Base-by-base conservation (phyloP, 1,140 invertebrate genomes). In the Drosophila insularis region DNA sequence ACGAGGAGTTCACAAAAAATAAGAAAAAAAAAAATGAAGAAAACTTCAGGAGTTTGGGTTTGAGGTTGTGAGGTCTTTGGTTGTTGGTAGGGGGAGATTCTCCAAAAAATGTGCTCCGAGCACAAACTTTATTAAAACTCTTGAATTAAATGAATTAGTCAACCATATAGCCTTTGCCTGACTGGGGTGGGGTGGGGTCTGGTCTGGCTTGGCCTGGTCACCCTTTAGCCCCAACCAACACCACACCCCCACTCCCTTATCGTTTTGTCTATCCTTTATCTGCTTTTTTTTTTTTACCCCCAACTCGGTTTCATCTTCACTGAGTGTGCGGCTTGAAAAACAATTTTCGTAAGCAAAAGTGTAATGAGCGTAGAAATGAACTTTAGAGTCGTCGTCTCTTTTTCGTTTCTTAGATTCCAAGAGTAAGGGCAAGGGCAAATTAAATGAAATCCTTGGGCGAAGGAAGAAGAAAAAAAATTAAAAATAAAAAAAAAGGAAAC, bases 111-210 rank as follows among this genome's bases (percentile, higher is more conserved):
- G 81, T 80, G 75, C 72, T 82, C 17, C 58, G 75, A 68, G 81
- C 75, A 81, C 80, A 87, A 87, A 87, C 84, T 87, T 87, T 87
- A 87, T 87, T 87, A 87, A 87, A 87, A 87, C 84, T 87, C 84
- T 87, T 89, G 84, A 87, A 87, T 87, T 87, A 87, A 87, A 87
- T 87, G 84, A 87, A 87, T 87, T 87, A 87, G 84, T 87, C 84
- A 87, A 89, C 84, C 84, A 87, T 87, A 89, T 65, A 89, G 84
- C 55, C 79, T 76, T 64, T 74, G 82, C 82, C 17, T 50, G 43
- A n/a, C 43, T 79, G 60, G 80, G 37, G 60, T 66, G 68, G 35
- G 8, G 54, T 32, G 27, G 17, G 67, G 64, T 31, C 59, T 55
- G 63, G 55, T 40, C 23, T 46, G 43, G 14, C 1, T 17, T 50